Evolutionary conservation across 2,113 vertebrate species (phyloP).

Genomic region (Bubo scandiacus): DNA sequence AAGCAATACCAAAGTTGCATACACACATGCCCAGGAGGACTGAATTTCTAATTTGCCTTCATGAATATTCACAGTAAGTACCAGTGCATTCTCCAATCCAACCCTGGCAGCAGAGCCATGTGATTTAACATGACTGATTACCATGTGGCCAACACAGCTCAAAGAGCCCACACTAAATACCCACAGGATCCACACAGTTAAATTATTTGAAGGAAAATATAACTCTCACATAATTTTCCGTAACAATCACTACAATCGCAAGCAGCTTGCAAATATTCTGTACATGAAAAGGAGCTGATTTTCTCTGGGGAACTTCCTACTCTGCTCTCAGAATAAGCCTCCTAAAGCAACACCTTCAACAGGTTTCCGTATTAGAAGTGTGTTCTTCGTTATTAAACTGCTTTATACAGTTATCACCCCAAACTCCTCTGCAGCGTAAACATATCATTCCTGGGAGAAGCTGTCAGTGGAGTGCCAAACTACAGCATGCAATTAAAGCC

Average conservation of each 20-base stretch:
- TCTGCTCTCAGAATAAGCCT: neutral
- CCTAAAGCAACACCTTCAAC: constrained; percentile 35
- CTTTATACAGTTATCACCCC: constrained; percentile 57
- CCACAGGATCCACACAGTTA: constrained; percentile 38
- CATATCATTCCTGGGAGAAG: constrained; percentile 64
- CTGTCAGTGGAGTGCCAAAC: constrained; percentile 57
- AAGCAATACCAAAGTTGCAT: neutral
- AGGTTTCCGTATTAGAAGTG: neutral
- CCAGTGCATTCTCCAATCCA: neutral
- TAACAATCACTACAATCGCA: neutral
- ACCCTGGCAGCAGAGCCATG: constrained; percentile 3
- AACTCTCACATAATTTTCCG: constrained; percentile 30
- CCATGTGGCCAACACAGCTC: constrained; percentile 7
- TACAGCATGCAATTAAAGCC: constrained; percentile 68
- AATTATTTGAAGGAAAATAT: constrained; percentile 54
- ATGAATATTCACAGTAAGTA: constrained; percentile 38
- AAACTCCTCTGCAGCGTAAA: constrained; percentile 51
- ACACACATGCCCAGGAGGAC: neutral
- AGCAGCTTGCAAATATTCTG: constrained; percentile 34
- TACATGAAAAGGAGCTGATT: constrained; percentile 8
- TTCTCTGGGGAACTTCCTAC: constrained; percentile 12
- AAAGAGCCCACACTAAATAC: neutral
- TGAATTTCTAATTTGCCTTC: neutral
- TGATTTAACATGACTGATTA: constrained; percentile 26
- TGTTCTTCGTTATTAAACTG: constrained; percentile 39